Base-by-base conservation (phyloP, 2,797 vertebrate genomes). In the Karalla daura region DNA sequence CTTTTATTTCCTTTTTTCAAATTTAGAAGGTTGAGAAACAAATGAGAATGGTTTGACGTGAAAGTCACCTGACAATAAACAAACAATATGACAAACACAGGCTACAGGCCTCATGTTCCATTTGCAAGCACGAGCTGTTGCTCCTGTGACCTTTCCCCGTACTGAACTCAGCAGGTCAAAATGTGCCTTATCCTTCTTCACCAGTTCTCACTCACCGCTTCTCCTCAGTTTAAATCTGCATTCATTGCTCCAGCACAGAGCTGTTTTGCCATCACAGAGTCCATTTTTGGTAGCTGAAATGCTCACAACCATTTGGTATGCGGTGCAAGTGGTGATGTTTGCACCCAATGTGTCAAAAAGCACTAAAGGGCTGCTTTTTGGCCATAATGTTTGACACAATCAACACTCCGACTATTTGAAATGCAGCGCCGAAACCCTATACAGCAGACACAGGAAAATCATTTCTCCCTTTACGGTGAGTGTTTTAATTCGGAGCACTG, bases 41-140 rank as follows among this genome's bases (percentile, higher is more conserved):
- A 59, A n/a, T n/a, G n/a, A n/a, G n/a, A 37, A 80, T 68, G 73
- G 75, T 33, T 15, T 69, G 39, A 75, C 56, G 71, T 77, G 63
- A 63, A 50, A 44, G 77, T 73, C 78, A 50, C 61, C 3, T 1
- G 39, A 36, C 20, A 63, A 51, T 44, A 46, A 23, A 74, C 36
- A 73, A 36, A 40, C 30, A 46, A 23, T 9, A 43, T 28, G 51
- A 70, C 37, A 70, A n/a, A 55, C 40, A 72, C 33, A 55, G 17
- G 46, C 20, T 13, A 3, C 36, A 64, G 44, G 50, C n/a, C 39
- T n/a, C 12, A 41, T 43, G 17, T 20, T 65, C 54, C 59, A 35
- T 40, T 59, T 63, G 32, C 7, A 24, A 9, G 27, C 32, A 11
- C 21, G 13, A 18, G 20, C 63, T 25, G 3, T 14, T 25, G 51